These are phyloP conservation scores for Phaonia tiefii DNA, from an alignment of 2,888 invertebrate genomes.

Conservation along the genomic window DNA sequence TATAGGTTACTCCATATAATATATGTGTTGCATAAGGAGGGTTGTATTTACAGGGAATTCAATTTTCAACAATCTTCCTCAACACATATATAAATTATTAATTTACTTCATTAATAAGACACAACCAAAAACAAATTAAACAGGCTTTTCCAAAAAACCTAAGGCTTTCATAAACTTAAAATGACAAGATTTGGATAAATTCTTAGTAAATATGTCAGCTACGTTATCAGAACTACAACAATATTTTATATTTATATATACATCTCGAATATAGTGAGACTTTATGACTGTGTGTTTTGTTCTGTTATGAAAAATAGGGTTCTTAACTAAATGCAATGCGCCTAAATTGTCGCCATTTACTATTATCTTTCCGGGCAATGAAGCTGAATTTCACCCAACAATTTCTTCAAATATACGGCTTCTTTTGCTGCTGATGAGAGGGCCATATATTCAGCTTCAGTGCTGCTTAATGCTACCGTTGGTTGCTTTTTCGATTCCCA, in stretches of 20 bases:
- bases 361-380: conserved; percentile 18
- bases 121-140: too few species aligned
- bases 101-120: too few species aligned
- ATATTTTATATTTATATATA: conserved; percentile 36
- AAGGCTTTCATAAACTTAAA: conserved; percentile 1
- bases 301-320: conserved; percentile 41
- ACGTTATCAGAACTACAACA: conserved; percentile 43
- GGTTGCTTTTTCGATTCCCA: conserved; percentile 21
- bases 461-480: too few species aligned
- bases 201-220: conserved; percentile 56
- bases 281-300: conserved; percentile 56
- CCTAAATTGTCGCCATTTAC: conserved; percentile 30
- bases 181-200: conserved; percentile 38
- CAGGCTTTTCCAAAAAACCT: too few species aligned
- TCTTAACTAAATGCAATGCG: conserved; percentile 50
- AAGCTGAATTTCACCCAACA: conserved; percentile 3
- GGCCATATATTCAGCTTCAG: conserved; percentile 51
- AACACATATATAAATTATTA: too few species aligned
- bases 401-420: conserved; percentile 3
- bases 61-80: too few species aligned
- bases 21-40: too few species aligned
- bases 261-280: conserved; percentile 50
- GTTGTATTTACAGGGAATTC: too few species aligned
- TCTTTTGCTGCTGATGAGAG: not conserved
- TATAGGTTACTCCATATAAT: too few species aligned